These are phyloP conservation scores for Carettochelys insculpta DNA, from an alignment of 2,113 vertebrate genomes.

Conservation along the genomic window DNA sequence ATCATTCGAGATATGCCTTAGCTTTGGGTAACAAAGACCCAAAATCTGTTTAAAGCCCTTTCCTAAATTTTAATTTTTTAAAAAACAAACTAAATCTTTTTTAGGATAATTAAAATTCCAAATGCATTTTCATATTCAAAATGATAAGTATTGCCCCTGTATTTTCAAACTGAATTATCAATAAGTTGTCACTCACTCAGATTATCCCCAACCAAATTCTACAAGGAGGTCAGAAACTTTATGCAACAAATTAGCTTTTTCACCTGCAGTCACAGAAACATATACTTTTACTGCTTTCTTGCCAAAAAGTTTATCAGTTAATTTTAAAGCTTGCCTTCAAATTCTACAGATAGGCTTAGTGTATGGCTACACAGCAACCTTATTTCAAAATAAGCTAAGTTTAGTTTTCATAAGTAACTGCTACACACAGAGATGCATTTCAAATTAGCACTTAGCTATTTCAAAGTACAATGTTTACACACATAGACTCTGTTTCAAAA, in stretches of 20 bases:
- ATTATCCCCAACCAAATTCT: neutral
- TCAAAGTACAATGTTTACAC: too few species aligned
- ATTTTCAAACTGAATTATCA: neutral
- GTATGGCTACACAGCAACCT: too few species aligned
- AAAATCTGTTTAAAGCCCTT: neutral
- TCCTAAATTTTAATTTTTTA: neutral
- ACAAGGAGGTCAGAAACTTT: slow-evolving; percentile 5
- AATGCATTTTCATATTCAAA: neutral
- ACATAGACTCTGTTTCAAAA: too few species aligned
- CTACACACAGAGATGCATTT: too few species aligned
- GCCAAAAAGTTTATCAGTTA: neutral
- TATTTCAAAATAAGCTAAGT: too few species aligned
- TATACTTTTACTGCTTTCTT: neutral
- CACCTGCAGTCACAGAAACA: neutral
- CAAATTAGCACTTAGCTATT: too few species aligned
- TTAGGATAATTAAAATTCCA: neutral
- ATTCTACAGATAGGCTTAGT: neutral
- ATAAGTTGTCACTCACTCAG: neutral
- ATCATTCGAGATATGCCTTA: neutral
- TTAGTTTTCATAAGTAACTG: too few species aligned
- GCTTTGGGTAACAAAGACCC: neutral
- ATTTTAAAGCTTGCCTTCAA: slow-evolving; percentile 18
- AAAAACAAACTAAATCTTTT: neutral
- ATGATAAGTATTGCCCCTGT: neutral
- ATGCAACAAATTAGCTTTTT: slow-evolving; percentile 15